Percentiles rank a stretch among this genome's conserved stretches.
phyloP scores from a whole-genome alignment of 2,888 invertebrate genomes.

The Patella pellucida region DNA sequence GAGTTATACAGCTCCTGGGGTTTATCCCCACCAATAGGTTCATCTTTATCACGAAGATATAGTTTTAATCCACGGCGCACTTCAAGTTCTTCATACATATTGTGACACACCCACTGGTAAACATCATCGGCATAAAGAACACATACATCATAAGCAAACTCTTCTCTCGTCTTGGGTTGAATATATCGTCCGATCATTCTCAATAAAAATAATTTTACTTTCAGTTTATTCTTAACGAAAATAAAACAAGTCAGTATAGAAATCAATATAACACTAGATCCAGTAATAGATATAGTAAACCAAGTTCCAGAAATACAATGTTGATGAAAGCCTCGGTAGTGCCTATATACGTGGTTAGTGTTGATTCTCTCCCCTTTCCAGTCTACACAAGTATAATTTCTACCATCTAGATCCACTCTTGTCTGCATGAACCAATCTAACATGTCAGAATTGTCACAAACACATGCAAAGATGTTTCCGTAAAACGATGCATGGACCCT shows the following conservation, averaged over 20 bases:
- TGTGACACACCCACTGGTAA: not conserved
- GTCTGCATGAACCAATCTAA: not conserved
- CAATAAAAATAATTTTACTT: not conserved
- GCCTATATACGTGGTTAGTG: not conserved
- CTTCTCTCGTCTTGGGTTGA: not conserved
- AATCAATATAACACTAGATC: not conserved
- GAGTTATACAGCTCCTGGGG: not conserved
- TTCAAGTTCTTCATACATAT: not conserved
- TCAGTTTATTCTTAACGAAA: not conserved
- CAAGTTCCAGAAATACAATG: not conserved
- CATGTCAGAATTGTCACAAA: not conserved
- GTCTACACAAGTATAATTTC: not conserved
- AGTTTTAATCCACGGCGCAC: not conserved
- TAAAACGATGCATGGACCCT: not conserved
- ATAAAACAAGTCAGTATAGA: not conserved
- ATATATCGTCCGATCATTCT: not conserved
- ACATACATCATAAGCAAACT: not conserved
- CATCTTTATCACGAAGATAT: not conserved
- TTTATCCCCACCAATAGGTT: not conserved
- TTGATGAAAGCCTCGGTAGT: not conserved
- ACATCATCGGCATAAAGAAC: not conserved
- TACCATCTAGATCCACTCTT: not conserved
- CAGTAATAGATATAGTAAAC: not conserved
- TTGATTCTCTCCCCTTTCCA: no score
- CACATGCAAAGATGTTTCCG: not conserved